A percentile compares a stretch with the other conserved stretches of the same genome.
These are phyloP conservation scores for Platypus cylindrus DNA, from an alignment of 2,888 invertebrate genomes.

Conservation along the genomic window DNA sequence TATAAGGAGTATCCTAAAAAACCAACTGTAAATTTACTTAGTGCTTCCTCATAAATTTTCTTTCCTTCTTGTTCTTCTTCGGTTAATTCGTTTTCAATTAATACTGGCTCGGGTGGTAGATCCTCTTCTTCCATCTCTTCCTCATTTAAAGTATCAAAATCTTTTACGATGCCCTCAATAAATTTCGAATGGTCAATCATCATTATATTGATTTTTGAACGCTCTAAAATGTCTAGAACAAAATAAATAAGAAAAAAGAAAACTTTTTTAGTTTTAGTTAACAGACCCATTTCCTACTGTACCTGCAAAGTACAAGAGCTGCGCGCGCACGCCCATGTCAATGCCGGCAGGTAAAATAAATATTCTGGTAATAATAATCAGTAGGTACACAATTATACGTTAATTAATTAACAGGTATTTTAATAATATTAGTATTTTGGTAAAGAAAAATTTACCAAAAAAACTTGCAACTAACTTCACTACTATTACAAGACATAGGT, in stretches of 20 bases:
- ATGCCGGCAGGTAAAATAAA: no score
- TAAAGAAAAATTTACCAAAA: no score
- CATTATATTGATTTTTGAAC: conserved; percentile 24
- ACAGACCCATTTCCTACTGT: no score
- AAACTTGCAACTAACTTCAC: no score
- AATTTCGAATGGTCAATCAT: conserved; percentile 29
- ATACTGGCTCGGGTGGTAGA: conserved; percentile 39
- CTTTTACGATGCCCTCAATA: conserved; percentile 38
- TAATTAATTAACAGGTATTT: no score
- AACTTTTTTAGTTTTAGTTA: no score
- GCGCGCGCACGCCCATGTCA: no score
- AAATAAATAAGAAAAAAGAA: conserved; percentile 4
- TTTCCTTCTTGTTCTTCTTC: conserved; percentile 61
- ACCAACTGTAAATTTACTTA: conserved; percentile 25
- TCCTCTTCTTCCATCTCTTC: conserved; percentile 38
- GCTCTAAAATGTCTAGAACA: conserved; percentile 18
- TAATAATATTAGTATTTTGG: no score
- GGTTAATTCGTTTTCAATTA: conserved; percentile 39
- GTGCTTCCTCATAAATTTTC: conserved; percentile 58
- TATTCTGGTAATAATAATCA: no score
- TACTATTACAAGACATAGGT: no score
- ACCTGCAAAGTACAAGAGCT: no score
- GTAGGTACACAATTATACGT: no score
- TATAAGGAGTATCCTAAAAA: conserved; percentile 1
- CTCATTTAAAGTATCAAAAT: conserved; percentile 24